A percentile compares a stretch with the other conserved stretches of the same genome.
Conservation (phyloP, 2,113 vertebrate genomes). For the Puntigrus tetrazona region DNA sequence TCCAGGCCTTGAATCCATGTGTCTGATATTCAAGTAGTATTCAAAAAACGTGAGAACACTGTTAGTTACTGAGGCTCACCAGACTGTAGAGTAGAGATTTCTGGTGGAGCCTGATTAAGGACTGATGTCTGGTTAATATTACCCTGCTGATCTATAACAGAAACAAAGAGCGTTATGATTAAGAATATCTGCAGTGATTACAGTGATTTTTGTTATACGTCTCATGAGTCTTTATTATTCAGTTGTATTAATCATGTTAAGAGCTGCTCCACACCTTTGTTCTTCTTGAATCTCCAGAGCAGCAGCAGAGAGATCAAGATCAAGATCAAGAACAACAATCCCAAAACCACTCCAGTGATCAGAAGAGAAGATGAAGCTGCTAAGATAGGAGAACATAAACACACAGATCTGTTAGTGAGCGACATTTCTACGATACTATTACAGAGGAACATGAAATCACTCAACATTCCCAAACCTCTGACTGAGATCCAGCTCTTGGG, state of each 20-base stretch:
- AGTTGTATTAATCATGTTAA: background rate
- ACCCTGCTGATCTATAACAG: constrained; percentile 3
- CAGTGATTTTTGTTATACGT: no score
- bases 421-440: no score
- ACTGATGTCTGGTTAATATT: constrained; percentile 10
- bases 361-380: background rate
- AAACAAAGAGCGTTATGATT: background rate
- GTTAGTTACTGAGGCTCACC: constrained; percentile 15
- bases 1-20: no score
- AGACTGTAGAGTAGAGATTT: background rate
- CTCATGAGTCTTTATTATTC: no score
- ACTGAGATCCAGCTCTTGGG: background rate
- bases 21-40: no score
- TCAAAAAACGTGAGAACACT: no score
- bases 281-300: constrained; percentile 19
- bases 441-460: no score
- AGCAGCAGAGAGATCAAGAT: constrained; percentile 9
- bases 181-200: background rate
- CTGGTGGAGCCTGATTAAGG: background rate
- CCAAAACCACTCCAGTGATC: background rate
- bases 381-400: background rate
- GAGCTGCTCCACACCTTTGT: constrained; percentile 38
- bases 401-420: background rate
- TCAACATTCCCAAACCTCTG: background rate
- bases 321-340: background rate